Base-by-base conservation (phyloP, 2,797 vertebrate species). In the Poecilia wingei region DNA sequence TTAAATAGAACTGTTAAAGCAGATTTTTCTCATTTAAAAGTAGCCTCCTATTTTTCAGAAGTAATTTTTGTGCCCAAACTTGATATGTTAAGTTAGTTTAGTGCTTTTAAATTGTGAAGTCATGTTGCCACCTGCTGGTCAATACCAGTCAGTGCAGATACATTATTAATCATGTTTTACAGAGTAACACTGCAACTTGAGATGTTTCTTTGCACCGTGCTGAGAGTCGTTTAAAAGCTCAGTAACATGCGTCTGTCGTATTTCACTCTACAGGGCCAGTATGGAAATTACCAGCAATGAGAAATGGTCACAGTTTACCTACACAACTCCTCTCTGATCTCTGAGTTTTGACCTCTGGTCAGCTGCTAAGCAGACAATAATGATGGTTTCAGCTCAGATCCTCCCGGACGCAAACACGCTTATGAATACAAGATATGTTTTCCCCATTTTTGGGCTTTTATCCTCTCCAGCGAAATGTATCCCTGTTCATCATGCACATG, bases 221-320 rank as follows among this genome's bases (percentile, higher is more conserved):
- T 87, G 79, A 80, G 79, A 85, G 76, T 66, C 88, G 28, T 89
- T 72, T 74, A 74, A 79, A 84, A 79, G 68, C 75, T 85, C 84
- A 92, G 69, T 93, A 86, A 93, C 72, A 80, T 3, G 13, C 43
- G 14, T 76, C 76, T 91, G 84, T 92, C 83, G 79, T 77, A 18
- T 83, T 94, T 96, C 88, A 89, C 82, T 93, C 81, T 81, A 84
- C 95, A 99, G 98, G 97, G 96, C 95, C 98, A 99, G 83, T 99
- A 99, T 94, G 98, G 97, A 95, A 99, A 98, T 95, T 99, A 99
- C 89, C 98, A 99, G 94, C 98, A 98, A 93, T 99, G 97, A 98
- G 95, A 92, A 91, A 94, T 91, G 94, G 79, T 91, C 93, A 88
- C 94, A 95, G 90, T 95, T 71, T 96, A 89, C 87, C 89, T 84